These are phyloP conservation scores for Capitella teleta DNA, from an alignment of 1,140 invertebrate genomes.

Conservation along the genomic window DNA sequence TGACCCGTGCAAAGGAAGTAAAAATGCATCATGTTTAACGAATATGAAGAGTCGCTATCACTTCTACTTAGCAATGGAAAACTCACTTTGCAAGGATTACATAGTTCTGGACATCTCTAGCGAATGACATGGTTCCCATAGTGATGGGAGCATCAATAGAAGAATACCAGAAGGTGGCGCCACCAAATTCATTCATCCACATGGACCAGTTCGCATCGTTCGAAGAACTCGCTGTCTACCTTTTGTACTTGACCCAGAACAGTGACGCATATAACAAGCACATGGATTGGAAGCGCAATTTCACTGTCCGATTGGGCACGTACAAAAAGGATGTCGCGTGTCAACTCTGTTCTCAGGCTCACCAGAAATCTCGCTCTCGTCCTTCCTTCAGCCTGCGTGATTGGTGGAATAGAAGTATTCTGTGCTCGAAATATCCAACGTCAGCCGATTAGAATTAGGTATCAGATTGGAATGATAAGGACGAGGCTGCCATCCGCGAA, in stretches of 20 bases:
- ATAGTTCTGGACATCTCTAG: slow-evolving; percentile 10
- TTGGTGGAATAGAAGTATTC: too few species aligned
- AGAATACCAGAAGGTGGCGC: slow-evolving; percentile 77
- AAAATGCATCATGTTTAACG: not conserved
- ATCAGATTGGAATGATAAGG: too few species aligned
- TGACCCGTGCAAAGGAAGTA: not conserved
- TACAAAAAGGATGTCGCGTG: too few species aligned
- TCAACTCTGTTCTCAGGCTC: too few species aligned
- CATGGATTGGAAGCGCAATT: slow-evolving; percentile 36
- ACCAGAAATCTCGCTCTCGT: too few species aligned
- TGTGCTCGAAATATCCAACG: too few species aligned
- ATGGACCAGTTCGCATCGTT: slow-evolving; percentile 23
- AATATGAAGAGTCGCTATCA: not conserved
- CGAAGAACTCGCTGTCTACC: slow-evolving; percentile 31
- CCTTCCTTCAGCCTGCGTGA: too few species aligned
- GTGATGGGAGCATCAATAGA: slow-evolving; percentile 83
- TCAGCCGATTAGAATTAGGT: too few species aligned
- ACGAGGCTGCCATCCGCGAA: too few species aligned
- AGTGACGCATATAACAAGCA: slow-evolving; percentile 39
- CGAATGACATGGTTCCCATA: slow-evolving; percentile 72
- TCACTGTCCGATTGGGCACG: too few species aligned
- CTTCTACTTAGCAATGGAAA: slow-evolving; percentile 21
- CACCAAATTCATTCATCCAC: slow-evolving; percentile 45
- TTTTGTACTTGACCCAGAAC: slow-evolving; percentile 34
- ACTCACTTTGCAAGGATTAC: slow-evolving; percentile 13